phyloP scores from a whole-genome alignment of 1,140 invertebrate genomes.

The Stegodyphus dumicola region DNA sequence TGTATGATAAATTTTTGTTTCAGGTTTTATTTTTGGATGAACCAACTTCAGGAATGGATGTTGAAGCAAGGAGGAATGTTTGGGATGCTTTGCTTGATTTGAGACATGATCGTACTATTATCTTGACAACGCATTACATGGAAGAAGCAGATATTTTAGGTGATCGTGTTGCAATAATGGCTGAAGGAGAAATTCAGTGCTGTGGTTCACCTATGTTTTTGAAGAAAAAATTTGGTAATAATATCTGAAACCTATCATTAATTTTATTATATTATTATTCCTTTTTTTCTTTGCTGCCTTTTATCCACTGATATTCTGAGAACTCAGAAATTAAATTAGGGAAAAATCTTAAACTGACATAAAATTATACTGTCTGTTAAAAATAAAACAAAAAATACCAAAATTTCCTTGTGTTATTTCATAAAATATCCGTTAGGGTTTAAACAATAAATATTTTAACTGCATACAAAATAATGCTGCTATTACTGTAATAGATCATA shows the following conservation, averaged over 20 bases:
- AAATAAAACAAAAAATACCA: too few species aligned
- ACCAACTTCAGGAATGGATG: conserved; percentile 71
- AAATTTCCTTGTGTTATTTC: too few species aligned
- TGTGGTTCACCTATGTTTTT: conserved; percentile 72
- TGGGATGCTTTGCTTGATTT: conserved; percentile 72
- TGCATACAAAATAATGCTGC: too few species aligned
- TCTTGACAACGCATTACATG: conserved; percentile 98
- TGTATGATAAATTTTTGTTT: conserved; percentile 49
- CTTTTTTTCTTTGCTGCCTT: neutral
- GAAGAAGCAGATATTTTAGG: conserved; percentile 88
- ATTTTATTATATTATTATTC: neutral
- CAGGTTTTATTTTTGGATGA: conserved; percentile 68
- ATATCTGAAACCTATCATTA: neutral
- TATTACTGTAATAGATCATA: too few species aligned
- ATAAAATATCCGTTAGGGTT: too few species aligned
- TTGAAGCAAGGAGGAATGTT: conserved; percentile 72
- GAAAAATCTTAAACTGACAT: too few species aligned
- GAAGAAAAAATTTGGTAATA: conserved; percentile 70
- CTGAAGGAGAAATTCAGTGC: conserved; percentile 71
- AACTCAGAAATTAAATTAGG: too few species aligned
- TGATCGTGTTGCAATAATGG: conserved; percentile 73
- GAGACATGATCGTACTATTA: conserved; percentile 76
- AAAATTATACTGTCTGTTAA: too few species aligned
- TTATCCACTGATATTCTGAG: neutral
- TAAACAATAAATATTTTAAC: too few species aligned